Base-by-base conservation (phyloP, 2,888 invertebrate genomes). In the Cephus sareptanus region DNA sequence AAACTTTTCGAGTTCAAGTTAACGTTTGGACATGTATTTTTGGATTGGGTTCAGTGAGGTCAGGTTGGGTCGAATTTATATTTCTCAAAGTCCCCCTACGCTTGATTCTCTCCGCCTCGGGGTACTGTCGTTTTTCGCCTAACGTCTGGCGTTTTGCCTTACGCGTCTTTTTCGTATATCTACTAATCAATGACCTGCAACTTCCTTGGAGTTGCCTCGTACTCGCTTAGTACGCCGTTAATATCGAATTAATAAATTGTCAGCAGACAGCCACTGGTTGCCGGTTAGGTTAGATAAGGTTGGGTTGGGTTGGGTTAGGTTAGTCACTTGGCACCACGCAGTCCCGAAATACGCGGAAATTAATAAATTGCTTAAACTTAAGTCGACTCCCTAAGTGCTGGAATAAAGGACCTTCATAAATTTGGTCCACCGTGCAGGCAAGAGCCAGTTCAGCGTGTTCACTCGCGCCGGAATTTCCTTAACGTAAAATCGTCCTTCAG, bases 331-430 rank as follows among this genome's bases (percentile, higher is more conserved):
- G 78, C 73, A 73, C 75, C 70, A 73, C 78, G 75, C 40, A 78
- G 75, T 68, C 35, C 84, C 84, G 86, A 84, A 88, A 87, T 86
- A 84, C 84, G 84, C 83, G 85, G 86, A 88, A 90, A 90, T 90
- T 89, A 90, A 90, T 90, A 88, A 89, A 90, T 90, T 89, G 87
- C 87, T 89, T 84, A 86, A 88, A 90, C 88, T 88, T 86, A 85
- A 88, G 88, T 88, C 85, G 84, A 83, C 85, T 85, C 84, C 83
- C 84, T 84, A 85, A 89, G 85, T 87, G 86, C 85, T 86, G 84
- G 85, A 86, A 89, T 88, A 86, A 87, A 87, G 86, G 87, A 86
- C 87, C 87, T 86, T 89, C 89, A 87, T 90, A 89, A 90, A 90
- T 90, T 88, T 89, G 84, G 86, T 88, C 87, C 84, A 85, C 82